Base-by-base conservation (phyloP, 2,888 invertebrate species). In the Gymnoscelis rufifasciata region DNA sequence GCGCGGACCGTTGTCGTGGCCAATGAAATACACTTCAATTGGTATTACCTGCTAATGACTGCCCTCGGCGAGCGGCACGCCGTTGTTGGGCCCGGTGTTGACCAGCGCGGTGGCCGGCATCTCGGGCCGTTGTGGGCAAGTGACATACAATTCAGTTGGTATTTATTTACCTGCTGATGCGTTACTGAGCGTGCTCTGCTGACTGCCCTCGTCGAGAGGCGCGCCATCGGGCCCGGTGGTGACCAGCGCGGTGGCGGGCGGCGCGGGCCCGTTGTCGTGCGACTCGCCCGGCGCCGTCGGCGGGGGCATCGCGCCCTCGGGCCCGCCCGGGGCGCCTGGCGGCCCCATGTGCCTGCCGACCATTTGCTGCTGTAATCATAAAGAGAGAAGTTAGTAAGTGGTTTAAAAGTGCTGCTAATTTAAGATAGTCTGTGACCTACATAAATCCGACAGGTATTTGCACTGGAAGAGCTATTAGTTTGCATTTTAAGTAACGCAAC, bases 221-320 rank as follows among this genome's bases (percentile, higher is more conserved):
- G 95, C 91, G 49, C 96, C 96, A 86, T 97, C 96, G 10, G 96
- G 96, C 2, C 96, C 96, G 44, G 96, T 96, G 57, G 96, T 96
- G 66, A 96, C 94, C 58, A 96, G 93, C 50, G 95, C 94, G 35
- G 95, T 95, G 62, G 95, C 95, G 13, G 31, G 31, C 48, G 94
- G 93, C 74, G 89, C 82, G n/a, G 90, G 88, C 14, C 91, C 91
- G 78, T 91, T 91, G 74, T 91, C 91, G 74, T 91, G 94, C 78
- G 80, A 91, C 89, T 78, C 93, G 62, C 79, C 89, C 43, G 91
- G 88, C 62, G 82, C 88, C 50, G 88, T 90, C 26, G 91, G 91
- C 52, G 91, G 91, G 51, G 90, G 91, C 90, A 91, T 91, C 38
- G 78, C 74, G 61, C 81, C 74, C 62, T 78, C 61, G 36, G 41